phyloP scores from a whole-genome alignment of 1,140 invertebrate species.

The Drosophila pseudoobscura region DNA sequence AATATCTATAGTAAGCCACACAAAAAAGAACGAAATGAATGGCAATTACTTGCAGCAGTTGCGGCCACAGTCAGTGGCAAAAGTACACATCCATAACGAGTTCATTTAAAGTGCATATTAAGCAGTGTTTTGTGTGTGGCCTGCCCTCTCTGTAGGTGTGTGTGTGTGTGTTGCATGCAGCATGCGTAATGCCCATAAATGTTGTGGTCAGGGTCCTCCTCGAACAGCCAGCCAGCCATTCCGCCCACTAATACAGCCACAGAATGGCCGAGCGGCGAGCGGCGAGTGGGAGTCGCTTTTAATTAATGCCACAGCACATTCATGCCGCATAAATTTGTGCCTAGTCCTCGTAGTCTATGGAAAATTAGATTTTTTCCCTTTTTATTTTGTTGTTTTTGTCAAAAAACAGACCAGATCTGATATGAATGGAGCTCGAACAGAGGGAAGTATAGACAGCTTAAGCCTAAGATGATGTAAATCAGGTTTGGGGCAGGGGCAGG shows the following conservation, averaged over 20 bases:
- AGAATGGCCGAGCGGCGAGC: slow-evolving; percentile 54
- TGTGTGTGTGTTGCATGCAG: slow-evolving; percentile 8
- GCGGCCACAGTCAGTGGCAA: background rate
- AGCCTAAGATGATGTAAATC: background rate
- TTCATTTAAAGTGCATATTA: slow-evolving; percentile 57
- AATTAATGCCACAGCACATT: slow-evolving; percentile 69
- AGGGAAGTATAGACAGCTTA: background rate
- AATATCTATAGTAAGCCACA: background rate
- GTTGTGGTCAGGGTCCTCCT: slow-evolving; percentile 36
- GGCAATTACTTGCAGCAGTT: slow-evolving; percentile 1
- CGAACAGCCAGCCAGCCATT: no score
- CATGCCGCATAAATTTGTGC: slow-evolving; percentile 64
- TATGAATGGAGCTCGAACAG: background rate
- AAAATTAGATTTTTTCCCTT: slow-evolving; percentile 16
- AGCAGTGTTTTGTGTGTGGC: slow-evolving; percentile 19
- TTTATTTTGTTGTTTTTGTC: slow-evolving; percentile 8
- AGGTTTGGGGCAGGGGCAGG: background rate
- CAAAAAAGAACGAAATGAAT: background rate
- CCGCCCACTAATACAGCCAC: slow-evolving; percentile 39
- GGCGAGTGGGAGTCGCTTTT: slow-evolving; percentile 65
- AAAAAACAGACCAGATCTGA: slow-evolving; percentile 1
- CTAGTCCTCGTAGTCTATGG: background rate
- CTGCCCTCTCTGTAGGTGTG: background rate
- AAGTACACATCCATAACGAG: slow-evolving; percentile 18
- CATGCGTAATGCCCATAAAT: slow-evolving; percentile 60